Evolutionary conservation across 2,797 vertebrate species (phyloP).

Genomic region (Antrozous pallidus): DNA sequence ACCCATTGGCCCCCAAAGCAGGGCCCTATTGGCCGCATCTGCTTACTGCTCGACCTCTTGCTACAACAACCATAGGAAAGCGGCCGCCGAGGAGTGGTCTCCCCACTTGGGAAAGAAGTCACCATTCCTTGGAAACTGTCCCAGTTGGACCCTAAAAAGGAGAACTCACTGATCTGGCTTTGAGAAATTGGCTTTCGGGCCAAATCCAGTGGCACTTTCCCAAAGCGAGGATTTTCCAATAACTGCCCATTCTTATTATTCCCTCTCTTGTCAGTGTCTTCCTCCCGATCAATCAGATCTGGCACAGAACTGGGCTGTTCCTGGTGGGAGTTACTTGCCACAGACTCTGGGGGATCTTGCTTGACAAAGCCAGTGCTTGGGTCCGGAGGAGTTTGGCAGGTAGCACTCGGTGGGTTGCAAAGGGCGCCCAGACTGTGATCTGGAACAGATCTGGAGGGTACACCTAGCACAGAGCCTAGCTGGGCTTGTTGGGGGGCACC

Average conservation of each 20-base stretch:
- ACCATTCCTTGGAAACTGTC: constrained; percentile 94
- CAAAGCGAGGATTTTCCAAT: constrained; percentile 70
- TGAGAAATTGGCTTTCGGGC: constrained; percentile 87
- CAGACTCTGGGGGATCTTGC: constrained; percentile 45
- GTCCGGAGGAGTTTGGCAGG: constrained; percentile 61
- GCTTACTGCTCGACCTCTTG: constrained; percentile 87
- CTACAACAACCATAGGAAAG: constrained; percentile 88
- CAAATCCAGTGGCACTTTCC: constrained; percentile 80
- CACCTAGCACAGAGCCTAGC: neutral
- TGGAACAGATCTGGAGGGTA: neutral
- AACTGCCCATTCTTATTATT: constrained; percentile 51
- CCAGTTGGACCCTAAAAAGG: constrained; percentile 92
- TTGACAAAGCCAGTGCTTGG: constrained; percentile 28
- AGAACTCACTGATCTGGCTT: constrained; percentile 90
- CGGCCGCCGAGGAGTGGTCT: constrained; percentile 81
- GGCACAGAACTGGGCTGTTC: constrained; percentile 35
- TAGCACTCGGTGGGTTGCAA: constrained; percentile 28
- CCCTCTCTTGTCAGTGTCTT: constrained; percentile 63
- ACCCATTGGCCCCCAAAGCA: constrained; percentile 85
- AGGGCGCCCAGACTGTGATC: constrained; percentile 35
- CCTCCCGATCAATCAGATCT: constrained; percentile 10
- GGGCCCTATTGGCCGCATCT: constrained; percentile 84
- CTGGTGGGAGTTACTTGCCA: neutral
- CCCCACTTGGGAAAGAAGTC: constrained; percentile 87
- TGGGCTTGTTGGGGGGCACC: constrained; percentile 35